phyloP scores from a whole-genome alignment of 2,113 vertebrate genomes.

The Mastomys natalensis region DNA sequence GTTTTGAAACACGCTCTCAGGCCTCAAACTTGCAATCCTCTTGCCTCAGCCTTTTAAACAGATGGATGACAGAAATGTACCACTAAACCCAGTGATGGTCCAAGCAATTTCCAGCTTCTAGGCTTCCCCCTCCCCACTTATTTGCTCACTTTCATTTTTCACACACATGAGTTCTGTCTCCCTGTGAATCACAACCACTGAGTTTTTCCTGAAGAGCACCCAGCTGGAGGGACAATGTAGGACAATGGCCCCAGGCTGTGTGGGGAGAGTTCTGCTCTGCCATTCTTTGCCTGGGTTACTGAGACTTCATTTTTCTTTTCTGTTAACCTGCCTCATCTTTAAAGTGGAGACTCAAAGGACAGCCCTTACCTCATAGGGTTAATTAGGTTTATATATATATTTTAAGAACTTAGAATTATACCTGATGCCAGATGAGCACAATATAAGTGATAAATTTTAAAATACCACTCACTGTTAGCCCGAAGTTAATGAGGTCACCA shows the following conservation, averaged over 20 bases:
- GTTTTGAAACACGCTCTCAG: neutral
- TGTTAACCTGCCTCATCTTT: neutral
- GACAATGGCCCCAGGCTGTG: neutral
- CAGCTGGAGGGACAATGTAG: neutral
- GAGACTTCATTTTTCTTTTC: neutral
- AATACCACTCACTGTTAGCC: conserved; percentile 50
- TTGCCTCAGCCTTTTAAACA: neutral
- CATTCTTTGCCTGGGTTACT: neutral
- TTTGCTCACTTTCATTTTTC: neutral
- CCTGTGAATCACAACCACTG: conserved; percentile 12
- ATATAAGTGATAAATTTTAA: conserved; percentile 66
- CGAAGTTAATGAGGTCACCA: conserved; percentile 79
- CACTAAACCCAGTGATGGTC: neutral
- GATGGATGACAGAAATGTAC: neutral
- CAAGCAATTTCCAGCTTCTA: neutral
- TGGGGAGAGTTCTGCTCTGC: neutral
- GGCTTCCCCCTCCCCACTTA: neutral
- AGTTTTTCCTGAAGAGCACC: neutral
- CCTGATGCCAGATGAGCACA: neutral
- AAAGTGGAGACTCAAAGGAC: conserved; percentile 9
- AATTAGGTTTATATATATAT: neutral
- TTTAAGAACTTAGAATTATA: conserved; percentile 11
- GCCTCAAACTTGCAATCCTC: neutral
- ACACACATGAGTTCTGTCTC: neutral
- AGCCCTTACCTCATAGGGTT: neutral